A percentile compares a stretch with the other conserved stretches of the same genome.
Conservation (phyloP, 2,888 invertebrate species). For the Volucella inanis region DNA sequence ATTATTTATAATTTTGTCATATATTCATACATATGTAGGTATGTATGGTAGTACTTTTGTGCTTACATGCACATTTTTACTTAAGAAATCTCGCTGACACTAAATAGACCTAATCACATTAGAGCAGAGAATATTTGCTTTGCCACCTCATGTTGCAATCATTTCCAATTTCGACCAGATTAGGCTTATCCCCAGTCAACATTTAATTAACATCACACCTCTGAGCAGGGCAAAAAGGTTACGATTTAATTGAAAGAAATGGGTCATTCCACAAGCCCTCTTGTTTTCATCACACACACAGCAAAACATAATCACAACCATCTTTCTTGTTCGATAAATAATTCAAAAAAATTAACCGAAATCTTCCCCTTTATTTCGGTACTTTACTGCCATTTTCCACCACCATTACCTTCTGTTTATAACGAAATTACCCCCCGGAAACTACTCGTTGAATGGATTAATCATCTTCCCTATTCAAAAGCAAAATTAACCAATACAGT, state of each 20-base stretch:
- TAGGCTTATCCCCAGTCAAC: too few species aligned
- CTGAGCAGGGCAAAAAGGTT: neutral
- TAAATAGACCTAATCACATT: too few species aligned
- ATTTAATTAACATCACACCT: too few species aligned
- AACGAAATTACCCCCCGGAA: constrained; percentile 58
- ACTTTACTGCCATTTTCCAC: neutral
- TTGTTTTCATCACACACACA: constrained; percentile 10
- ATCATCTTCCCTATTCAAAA: constrained; percentile 59
- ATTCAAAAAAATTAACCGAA: constrained; percentile 21
- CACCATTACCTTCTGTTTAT: constrained; percentile 37
- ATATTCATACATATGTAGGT: too few species aligned
- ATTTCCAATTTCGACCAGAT: too few species aligned
- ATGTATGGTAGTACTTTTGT: too few species aligned
- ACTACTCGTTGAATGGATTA: constrained; percentile 62
- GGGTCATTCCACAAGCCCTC: constrained; percentile 6
- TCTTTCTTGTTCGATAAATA: constrained; percentile 1
- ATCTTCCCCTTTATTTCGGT: neutral
- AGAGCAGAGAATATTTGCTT: too few species aligned
- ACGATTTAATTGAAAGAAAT: constrained; percentile 29
- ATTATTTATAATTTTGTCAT: too few species aligned
- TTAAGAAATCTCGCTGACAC: too few species aligned
- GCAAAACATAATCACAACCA: constrained; percentile 3
- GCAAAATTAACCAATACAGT: constrained; percentile 55
- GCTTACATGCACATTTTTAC: too few species aligned
- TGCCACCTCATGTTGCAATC: too few species aligned